Base-by-base conservation (phyloP, 2,797 vertebrate genomes). In the Falco columbarius region DNA sequence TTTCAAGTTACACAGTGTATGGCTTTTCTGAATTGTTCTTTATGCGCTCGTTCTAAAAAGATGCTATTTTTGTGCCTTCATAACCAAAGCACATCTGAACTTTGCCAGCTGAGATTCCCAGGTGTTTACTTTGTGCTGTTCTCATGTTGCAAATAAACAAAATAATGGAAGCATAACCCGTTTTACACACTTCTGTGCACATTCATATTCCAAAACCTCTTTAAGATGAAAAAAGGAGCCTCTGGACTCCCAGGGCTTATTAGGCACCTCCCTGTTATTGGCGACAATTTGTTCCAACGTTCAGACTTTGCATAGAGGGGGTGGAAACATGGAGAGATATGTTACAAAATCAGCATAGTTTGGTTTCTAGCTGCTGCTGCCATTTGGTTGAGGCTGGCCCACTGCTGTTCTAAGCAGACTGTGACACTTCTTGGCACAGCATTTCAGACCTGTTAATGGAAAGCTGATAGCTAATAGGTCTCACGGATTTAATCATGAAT, bases 371-470 rank as follows among this genome's bases (percentile, higher is more conserved):
- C 67, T 80, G 23, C 55, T 76, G 66, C 56, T 89, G 74, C 58
- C 88, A 74, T 91, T 91, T 89, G 44, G 42, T 66, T 89, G 61
- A 84, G 54, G 15, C 36, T 80, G 67, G 74, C 63, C 70, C 59
- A 92, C 63, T 71, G 88, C 90, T 95, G 86, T 87, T 94, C 81
- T 91, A 95, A 97, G 89, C 89, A 95, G 95, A 93, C 84, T 97
- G 88, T 94, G 93, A 95, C 91, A 85, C 63, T 87, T 95, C 68
- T 82, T 91, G 90, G 92, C 95, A 80, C 32, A 47, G 40, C 70
- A 68, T 94, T 95, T 89, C 86, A 92, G 83, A 71, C 56, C 74
- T 54, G 38, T 91, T 81, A 95, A 87, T 94, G 71, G 81, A 93
- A 97, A 95, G 34, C 59, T 93, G 88, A 90, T 93, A 95, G 90